A percentile compares a stretch with the other conserved stretches of the same genome.
phyloP scores from a whole-genome alignment of 2,888 invertebrate genomes.

The Plebejus argus region DNA sequence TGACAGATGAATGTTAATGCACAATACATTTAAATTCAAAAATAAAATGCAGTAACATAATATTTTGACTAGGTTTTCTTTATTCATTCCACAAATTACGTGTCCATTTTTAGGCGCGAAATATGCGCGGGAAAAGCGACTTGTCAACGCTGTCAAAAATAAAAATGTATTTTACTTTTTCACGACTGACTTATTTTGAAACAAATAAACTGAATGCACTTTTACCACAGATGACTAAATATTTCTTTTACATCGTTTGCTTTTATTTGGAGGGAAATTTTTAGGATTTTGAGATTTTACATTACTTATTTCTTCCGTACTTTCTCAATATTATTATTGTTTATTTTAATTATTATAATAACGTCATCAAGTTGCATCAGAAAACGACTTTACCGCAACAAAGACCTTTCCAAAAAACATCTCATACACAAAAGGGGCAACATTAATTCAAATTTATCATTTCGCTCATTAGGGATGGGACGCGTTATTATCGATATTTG shows the following conservation, averaged over 20 bases:
- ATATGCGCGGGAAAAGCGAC: background rate
- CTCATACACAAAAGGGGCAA: background rate
- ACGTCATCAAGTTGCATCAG: background rate
- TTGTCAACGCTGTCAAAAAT: conserved; percentile 1
- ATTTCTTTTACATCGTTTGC: background rate
- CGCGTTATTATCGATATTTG: conserved; percentile 45
- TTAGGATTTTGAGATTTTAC: background rate
- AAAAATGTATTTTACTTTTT: background rate
- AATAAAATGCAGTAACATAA: background rate
- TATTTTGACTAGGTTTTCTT: background rate
- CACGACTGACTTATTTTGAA: background rate
- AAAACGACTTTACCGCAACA: background rate
- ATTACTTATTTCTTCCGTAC: background rate
- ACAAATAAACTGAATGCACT: background rate
- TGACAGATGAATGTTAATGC: background rate
- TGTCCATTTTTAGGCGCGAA: conserved; percentile 4
- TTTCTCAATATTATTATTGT: background rate
- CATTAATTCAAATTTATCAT: conserved; percentile 24
- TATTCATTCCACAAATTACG: background rate
- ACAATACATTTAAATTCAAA: background rate
- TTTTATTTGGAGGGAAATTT: background rate
- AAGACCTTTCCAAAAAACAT: background rate
- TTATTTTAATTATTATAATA: background rate
- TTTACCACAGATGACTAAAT: background rate
- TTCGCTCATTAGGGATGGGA: conserved; percentile 2